These are phyloP conservation scores for Bufotes viridis DNA, from an alignment of 2,797 vertebrate genomes.

Conservation along the genomic window DNA sequence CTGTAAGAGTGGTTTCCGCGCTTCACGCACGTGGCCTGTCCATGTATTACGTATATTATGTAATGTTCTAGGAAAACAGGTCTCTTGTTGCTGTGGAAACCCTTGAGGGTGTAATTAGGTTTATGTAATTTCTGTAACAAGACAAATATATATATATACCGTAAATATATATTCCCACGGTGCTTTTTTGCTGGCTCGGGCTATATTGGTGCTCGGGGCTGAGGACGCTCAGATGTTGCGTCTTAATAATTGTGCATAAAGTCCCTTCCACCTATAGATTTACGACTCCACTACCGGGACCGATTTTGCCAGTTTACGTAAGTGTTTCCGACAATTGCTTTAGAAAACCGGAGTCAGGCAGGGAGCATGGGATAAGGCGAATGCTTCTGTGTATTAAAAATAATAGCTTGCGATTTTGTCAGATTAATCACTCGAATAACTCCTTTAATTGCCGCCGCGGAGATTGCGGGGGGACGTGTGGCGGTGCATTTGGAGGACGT, in stretches of 20 bases:
- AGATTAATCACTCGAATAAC: constrained; percentile 27
- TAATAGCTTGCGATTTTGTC: constrained; percentile 40
- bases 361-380: not conserved
- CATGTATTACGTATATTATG: too few species aligned
- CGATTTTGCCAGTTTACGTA: not conserved
- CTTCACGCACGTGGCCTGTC: too few species aligned
- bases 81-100: constrained; percentile 2
- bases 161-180: not conserved
- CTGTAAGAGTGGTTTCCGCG: too few species aligned
- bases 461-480: not conserved
- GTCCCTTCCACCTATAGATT: constrained; percentile 5
- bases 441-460: constrained; percentile 23
- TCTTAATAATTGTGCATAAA: not conserved
- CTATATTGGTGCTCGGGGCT: not conserved
- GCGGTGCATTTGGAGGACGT: not conserved
- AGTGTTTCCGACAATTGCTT: constrained; percentile 1
- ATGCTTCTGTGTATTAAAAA: constrained; percentile 39
- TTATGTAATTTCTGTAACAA: not conserved
- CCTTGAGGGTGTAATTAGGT: not conserved
- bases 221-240: not conserved
- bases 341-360: not conserved
- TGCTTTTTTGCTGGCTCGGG: not conserved
- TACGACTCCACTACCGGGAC: not conserved
- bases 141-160: not conserved
- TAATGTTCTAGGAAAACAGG: too few species aligned